These are phyloP conservation scores for Poeciliopsis retropinna DNA, from an alignment of 2,113 vertebrate species.

Conservation along the genomic window DNA sequence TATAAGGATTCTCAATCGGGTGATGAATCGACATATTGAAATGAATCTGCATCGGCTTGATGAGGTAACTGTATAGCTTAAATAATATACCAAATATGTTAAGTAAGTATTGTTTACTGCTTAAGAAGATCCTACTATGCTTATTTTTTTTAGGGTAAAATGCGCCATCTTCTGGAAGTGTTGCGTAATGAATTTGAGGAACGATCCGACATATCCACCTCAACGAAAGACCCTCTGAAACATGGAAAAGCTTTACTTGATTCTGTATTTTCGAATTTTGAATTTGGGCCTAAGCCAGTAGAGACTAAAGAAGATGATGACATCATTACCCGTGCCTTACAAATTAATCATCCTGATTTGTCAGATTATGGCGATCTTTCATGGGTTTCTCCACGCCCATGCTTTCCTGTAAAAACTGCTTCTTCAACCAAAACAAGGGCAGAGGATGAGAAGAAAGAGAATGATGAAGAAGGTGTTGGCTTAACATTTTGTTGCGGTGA, in stretches of 20 bases:
- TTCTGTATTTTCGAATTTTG: slow-evolving; percentile 32
- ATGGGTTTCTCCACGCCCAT: slow-evolving; percentile 24
- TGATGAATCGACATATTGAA: slow-evolving; percentile 77
- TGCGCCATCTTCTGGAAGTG: slow-evolving; percentile 80
- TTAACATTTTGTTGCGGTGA: slow-evolving; percentile 18
- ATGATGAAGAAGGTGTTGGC: neutral
- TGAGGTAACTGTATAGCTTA: slow-evolving; percentile 60
- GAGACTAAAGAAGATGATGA: slow-evolving; percentile 45
- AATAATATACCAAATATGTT: neutral
- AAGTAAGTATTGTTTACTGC: neutral
- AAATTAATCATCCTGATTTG: slow-evolving; percentile 30
- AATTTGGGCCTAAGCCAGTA: slow-evolving; percentile 11
- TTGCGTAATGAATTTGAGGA: slow-evolving; percentile 75
- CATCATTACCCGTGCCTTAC: slow-evolving; percentile 21
- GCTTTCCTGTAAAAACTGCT: slow-evolving; percentile 30
- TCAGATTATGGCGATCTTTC: slow-evolving; percentile 16
- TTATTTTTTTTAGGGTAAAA: slow-evolving; percentile 75
- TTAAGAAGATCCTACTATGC: neutral
- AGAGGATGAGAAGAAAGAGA: slow-evolving; percentile 16
- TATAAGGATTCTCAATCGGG: slow-evolving; percentile 70
- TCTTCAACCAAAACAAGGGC: slow-evolving; percentile 19
- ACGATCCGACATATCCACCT: slow-evolving; percentile 38
- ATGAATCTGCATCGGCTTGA: slow-evolving; percentile 77
- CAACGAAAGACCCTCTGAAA: slow-evolving; percentile 33
- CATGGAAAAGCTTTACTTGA: slow-evolving; percentile 26